Evolutionary conservation across 2,888 invertebrate genomes (phyloP).

Genomic region (Emmelina monodactyla): DNA sequence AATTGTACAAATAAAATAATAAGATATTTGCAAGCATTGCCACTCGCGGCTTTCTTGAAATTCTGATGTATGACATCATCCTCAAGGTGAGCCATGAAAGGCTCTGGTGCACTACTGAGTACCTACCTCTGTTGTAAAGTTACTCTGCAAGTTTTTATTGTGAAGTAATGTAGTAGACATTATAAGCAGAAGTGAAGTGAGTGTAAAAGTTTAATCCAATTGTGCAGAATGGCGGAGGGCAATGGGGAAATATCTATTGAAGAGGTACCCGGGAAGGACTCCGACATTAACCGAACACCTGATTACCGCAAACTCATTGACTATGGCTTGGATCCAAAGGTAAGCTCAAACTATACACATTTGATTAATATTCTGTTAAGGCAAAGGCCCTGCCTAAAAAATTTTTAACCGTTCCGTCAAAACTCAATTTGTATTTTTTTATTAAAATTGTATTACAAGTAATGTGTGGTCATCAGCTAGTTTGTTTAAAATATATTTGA

Average conservation of each 20-base stretch:
- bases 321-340: constrained; percentile 95
- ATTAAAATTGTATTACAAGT: no score
- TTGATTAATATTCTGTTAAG: no score
- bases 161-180: constrained; percentile 16
- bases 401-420: no score
- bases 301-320: constrained; percentile 94
- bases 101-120: constrained; percentile 19
- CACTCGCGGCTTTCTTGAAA: constrained; percentile 53
- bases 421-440: no score
- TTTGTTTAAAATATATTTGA: no score
- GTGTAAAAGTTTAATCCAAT: constrained; percentile 40
- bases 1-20: constrained; percentile 8
- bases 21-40: constrained; percentile 26
- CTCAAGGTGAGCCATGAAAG: constrained; percentile 29
- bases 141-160: constrained; percentile 22
- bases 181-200: constrained; percentile 42
- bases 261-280: constrained; percentile 73
- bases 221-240: constrained; percentile 84
- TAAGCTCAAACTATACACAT: constrained; percentile 31
- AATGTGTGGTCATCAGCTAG: no score
- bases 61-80: constrained; percentile 53
- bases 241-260: constrained; percentile 84
- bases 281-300: constrained; percentile 78
- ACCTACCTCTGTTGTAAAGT: constrained; percentile 16
- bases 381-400: no score